These are phyloP conservation scores for Patella depressa DNA, from an alignment of 2,888 invertebrate genomes.

Conservation along the genomic window DNA sequence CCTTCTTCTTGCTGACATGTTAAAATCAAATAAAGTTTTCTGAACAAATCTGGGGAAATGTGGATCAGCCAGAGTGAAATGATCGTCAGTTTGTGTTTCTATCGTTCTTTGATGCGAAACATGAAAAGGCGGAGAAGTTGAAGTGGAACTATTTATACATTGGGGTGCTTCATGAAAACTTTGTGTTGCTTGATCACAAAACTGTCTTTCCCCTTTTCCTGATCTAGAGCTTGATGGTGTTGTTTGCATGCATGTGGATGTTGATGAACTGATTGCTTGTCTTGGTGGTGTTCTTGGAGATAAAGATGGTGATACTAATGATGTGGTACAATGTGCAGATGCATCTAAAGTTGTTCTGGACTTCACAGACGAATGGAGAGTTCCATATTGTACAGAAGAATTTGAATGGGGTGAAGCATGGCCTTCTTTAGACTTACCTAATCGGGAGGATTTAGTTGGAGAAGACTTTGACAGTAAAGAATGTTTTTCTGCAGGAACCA, in stretches of 20 bases:
- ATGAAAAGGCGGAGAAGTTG: not conserved
- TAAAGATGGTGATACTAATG: conserved; percentile 16
- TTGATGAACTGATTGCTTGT: not conserved
- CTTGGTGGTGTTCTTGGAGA: conserved; percentile 5
- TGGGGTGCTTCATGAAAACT: conserved; percentile 15
- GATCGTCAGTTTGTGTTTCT: conserved; percentile 11
- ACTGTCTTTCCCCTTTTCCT: not conserved
- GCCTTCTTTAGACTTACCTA: too few relatives aligned
- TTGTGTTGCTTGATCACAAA: conserved; percentile 8
- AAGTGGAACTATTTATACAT: not conserved
- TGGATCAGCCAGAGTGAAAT: not conserved
- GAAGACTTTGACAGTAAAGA: too few relatives aligned
- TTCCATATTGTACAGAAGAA: too few relatives aligned
- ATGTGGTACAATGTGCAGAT: not conserved
- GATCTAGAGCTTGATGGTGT: conserved; percentile 17
- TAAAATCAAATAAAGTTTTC: conserved; percentile 4
- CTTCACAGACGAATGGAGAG: too few relatives aligned
- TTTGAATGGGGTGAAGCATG: too few relatives aligned
- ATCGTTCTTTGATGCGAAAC: not conserved
- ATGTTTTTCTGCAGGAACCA: too few relatives aligned
- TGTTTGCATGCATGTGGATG: conserved; percentile 5
- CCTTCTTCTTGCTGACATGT: not conserved
- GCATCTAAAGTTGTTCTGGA: too few relatives aligned
- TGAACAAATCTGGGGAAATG: not conserved
- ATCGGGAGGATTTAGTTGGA: too few relatives aligned